Percentiles rank a stretch among this genome's conserved stretches.
phyloP scores from a whole-genome alignment of 2,888 invertebrate species.

The Drosophila barbarae region DNA sequence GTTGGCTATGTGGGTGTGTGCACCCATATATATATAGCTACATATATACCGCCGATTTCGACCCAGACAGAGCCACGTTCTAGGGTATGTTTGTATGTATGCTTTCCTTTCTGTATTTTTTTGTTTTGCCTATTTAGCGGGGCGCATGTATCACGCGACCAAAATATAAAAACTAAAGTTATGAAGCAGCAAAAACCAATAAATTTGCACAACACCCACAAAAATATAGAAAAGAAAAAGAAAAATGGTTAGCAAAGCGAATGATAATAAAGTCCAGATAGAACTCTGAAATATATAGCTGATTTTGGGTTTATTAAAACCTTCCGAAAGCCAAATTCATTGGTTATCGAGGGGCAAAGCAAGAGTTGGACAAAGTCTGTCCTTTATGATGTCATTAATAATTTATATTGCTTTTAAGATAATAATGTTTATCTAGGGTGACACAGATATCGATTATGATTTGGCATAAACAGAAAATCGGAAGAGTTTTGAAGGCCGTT shows the following conservation, averaged over 20 bases:
- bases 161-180: conserved; percentile 48
- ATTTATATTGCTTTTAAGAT: background rate
- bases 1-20: conserved; percentile 6
- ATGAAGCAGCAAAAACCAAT: conserved; percentile 58
- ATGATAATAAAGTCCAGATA: conserved; percentile 28
- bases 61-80: conserved; percentile 47
- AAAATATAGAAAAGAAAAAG: conserved; percentile 6
- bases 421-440: background rate
- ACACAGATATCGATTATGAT: background rate
- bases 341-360: background rate
- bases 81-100: conserved; percentile 7
- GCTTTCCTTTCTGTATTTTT: conserved; percentile 6
- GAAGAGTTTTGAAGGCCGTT: background rate
- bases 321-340: background rate
- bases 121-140: conserved; percentile 59
- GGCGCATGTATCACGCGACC: conserved; percentile 65
- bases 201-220: conserved; percentile 53
- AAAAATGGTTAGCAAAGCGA: conserved; percentile 3
- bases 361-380: background rate
- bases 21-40: conserved; percentile 3
- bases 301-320: background rate
- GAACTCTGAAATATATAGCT: conserved; percentile 12
- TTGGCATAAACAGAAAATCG: background rate
- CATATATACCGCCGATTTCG: conserved; percentile 26
- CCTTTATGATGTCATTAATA: conserved; percentile 1